Evolutionary conservation across 2,888 invertebrate genomes (phyloP), one percentile per base, ranked within the genome.

Genomic region (Heliconius ismenius): DNA sequence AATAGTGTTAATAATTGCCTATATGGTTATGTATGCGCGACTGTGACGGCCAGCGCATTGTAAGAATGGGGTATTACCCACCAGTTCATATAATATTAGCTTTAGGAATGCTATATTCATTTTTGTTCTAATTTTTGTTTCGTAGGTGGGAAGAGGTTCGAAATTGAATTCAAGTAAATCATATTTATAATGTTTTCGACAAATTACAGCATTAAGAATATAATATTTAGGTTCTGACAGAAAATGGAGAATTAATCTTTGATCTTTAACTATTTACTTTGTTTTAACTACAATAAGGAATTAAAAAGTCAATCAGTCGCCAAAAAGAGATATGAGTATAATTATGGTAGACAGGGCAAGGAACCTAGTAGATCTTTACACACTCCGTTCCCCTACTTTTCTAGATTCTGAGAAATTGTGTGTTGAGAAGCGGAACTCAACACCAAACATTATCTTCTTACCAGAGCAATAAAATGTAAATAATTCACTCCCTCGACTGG

Each of bases 1-100:
- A 91, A 91, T 88, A 90, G 86, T 87, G 89, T 87, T 91, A 93
- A 93, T 93, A 88, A 86, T 83, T 84, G 86, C 83, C 84, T 81
- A 83, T 76, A 69, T 78, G 78, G 75, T 69, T 78, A 77, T 80
- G 78, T 79, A 78, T 80, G 49, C 76, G 39, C 24, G 63, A 69
- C 73, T 75, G 67, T 77, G 79, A 80, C 80, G 75, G 80, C 73
- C 69, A 79, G 54, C 75, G 62, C 11, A 32, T 72, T 18, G 62
- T 58, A 24, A 63, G 65, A 58, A 75, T 64, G 36, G 36, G 36
- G 36, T 36, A 63, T 74, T 73, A 60, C 54, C n/a, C 28, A 32
- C 4, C 24, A 39, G 24, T 18, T 67, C 67, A 43, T 67, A 43
- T 67, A 43, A 67, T 67, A 15, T 43, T 67, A 43, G 67, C 24